Conservation (phyloP, 2,113 vertebrate genomes). For the Notarius quadriscutis region DNA sequence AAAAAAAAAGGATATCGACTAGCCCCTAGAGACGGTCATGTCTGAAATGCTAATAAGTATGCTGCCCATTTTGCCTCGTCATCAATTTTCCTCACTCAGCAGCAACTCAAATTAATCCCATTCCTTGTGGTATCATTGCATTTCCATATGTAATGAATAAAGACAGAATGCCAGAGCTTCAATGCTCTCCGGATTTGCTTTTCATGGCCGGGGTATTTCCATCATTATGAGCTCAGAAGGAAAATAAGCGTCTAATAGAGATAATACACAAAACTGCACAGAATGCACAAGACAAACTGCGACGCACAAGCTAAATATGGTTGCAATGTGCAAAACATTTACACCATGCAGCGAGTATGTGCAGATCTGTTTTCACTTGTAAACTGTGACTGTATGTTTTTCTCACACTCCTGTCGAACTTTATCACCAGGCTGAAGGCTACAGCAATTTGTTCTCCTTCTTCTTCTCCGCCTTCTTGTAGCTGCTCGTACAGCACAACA, state of each 20-base stretch:
- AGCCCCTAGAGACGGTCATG: constrained; percentile 49
- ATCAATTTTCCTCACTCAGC: constrained; percentile 9
- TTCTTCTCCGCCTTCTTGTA: neutral
- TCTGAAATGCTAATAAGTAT: constrained; percentile 55
- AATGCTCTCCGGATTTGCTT: neutral
- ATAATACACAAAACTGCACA: constrained; percentile 25
- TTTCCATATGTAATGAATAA: constrained; percentile 14
- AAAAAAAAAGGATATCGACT: constrained; percentile 55
- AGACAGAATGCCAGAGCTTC: neutral
- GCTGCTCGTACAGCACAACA: neutral
- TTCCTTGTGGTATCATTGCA: neutral
- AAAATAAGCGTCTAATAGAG: neutral
- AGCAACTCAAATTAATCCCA: neutral
- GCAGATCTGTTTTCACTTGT: constrained; percentile 31
- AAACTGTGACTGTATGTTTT: constrained; percentile 29
- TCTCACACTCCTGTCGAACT: constrained; percentile 5
- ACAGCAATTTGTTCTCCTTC: constrained; percentile 17
- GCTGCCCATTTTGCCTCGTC: constrained; percentile 10
- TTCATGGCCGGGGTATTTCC: constrained; percentile 1
- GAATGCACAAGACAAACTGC: neutral
- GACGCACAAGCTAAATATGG: constrained; percentile 3
- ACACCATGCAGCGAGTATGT: constrained; percentile 2
- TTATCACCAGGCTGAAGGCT: neutral
- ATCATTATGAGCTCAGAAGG: neutral
- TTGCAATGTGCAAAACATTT: constrained; percentile 24